Base-by-base conservation (phyloP, 2,113 vertebrate genomes). In the Hippoglossus stenolepis region DNA sequence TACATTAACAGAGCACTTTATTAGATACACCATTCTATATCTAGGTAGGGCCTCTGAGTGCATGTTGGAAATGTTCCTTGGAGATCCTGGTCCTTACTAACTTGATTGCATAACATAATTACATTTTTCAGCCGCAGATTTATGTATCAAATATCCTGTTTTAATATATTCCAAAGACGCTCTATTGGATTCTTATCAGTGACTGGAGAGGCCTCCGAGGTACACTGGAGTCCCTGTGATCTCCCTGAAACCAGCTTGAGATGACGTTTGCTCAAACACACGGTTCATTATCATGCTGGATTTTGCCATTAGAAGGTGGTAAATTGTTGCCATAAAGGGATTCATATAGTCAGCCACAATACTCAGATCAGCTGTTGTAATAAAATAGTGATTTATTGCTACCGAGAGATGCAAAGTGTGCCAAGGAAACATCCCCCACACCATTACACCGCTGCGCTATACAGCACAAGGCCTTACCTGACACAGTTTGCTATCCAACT, bases 251-350 rank as follows among this genome's bases (percentile, higher is more conserved):
- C 63, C 38, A 65, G 38, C n/a, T 11, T 26, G n/a, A 65, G 21
- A 8, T 9, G 17, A 2, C 14, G 2, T 24, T 49, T 47, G 21
- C 23, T 51, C 23, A 12, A 45, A 49, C 15, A 65, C 64, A 13
- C 20, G 3, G 23, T 20, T 45, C 45, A 49, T 51, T 20, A 65
- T 51, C n/a, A n/a, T 31, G 23, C 23, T 28, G 64, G 20, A 51
- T 6, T 49, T 51, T 51, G 2, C 24, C 64, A 65, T 65, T 28
- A 20, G 17, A 65, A 28, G 15, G 23, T 20, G 23, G 45, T 23
- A 20, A 28, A 28, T 28, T 28, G 64, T 17, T 24, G 45, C 64
- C 64, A 49, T 51, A 65, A 65, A 65, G 21, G 43, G 40, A 49
- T 45, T 40, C 40, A 26, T 18, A 28, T 65, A 18, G 64, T 65